phyloP scores from a whole-genome alignment of 2,797 vertebrate species.

The Enoplosus armatus region DNA sequence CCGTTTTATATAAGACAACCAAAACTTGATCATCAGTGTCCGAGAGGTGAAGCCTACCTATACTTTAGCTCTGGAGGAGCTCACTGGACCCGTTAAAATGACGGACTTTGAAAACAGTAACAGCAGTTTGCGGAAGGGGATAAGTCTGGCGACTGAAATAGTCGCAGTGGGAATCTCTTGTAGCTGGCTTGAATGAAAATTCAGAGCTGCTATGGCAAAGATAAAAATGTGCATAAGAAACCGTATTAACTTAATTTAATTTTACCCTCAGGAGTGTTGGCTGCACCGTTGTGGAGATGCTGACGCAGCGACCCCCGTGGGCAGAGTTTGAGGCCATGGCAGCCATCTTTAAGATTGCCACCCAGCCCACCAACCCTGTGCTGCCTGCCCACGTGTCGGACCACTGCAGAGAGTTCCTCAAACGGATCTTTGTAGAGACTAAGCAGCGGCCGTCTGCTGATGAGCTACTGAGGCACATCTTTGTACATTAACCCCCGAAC shows the following conservation, averaged over 20 bases:
- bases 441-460: constrained; percentile 96
- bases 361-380: constrained; percentile 97
- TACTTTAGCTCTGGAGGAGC: too few species aligned
- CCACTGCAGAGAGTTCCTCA: constrained; percentile 96
- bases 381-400: constrained; percentile 95
- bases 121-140: too few species aligned
- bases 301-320: constrained; percentile 98
- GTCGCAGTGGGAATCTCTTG: too few species aligned
- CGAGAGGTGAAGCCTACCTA: too few species aligned
- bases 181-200: too few species aligned
- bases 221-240: background rate
- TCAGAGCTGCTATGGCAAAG: background rate
- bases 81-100: too few species aligned
- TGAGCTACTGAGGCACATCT: constrained; percentile 95
- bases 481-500: constrained; percentile 90
- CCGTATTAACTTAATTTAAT: background rate
- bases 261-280: constrained; percentile 91
- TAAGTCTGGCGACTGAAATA: too few species aligned
- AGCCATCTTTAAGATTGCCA: constrained; percentile 99
- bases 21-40: too few species aligned
- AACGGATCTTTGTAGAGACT: constrained; percentile 96
- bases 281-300: constrained; percentile 99
- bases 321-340: constrained; percentile 99
- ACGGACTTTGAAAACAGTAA: too few species aligned
- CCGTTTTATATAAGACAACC: too few species aligned